phyloP scores from a whole-genome alignment of 2,888 invertebrate genomes.

The Nebria brevicollis region DNA sequence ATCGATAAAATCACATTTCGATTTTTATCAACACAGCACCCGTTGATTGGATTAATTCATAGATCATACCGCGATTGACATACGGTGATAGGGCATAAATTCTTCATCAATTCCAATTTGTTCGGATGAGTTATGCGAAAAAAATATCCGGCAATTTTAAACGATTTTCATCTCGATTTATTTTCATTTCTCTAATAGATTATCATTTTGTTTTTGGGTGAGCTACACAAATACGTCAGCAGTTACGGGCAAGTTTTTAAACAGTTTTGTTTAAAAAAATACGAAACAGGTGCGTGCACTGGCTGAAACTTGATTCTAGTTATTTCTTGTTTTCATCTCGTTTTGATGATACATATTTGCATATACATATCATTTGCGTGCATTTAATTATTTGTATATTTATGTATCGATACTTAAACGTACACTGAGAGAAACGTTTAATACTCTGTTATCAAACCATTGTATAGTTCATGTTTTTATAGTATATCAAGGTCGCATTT shows the following conservation, averaged over 20 bases:
- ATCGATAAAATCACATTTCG: neutral
- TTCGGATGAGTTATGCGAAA: neutral
- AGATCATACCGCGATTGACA: neutral
- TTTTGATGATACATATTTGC: neutral
- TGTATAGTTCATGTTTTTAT: no score
- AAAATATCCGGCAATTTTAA: neutral
- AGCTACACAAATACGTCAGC: neutral
- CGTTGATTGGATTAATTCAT: neutral
- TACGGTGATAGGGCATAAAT: neutral
- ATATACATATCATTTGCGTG: neutral
- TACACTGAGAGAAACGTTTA: neutral
- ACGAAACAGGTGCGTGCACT: neutral
- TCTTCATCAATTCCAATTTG: constrained; percentile 1
- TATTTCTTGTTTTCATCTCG: no score
- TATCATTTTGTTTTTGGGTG: neutral
- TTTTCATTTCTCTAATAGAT: neutral
- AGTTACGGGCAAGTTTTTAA: neutral
- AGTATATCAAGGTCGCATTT: no score
- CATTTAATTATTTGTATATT: neutral
- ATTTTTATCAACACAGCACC: neutral
- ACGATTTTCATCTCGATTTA: neutral
- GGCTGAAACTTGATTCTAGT: no score
- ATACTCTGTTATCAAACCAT: neutral
- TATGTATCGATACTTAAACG: neutral
- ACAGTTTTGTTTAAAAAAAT: neutral